Evolutionary conservation across 2,113 vertebrate species (phyloP), one percentile per base, ranked within the genome.

Genomic region (Thunnus thynnus): DNA sequence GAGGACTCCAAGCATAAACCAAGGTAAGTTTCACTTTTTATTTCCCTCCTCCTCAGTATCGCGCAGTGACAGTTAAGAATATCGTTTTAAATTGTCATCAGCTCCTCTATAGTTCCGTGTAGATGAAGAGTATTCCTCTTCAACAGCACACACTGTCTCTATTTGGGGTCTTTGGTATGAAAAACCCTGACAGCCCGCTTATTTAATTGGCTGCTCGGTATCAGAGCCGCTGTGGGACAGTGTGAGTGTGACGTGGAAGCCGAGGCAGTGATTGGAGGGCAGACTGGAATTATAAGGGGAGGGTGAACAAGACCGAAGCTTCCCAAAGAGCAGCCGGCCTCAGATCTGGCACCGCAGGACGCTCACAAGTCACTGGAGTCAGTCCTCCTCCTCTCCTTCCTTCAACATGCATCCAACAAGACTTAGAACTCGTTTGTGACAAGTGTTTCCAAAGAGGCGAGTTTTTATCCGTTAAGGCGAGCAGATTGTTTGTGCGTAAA

Each of bases 191-290:
- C 72, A 83, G 75, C 13, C 57, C 54, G 74, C 67, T 70, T 80
- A 71, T 90, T 68, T 91, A 88, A 92, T 92, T 90, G 91, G 93
- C 86, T 90, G 86, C 79, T 78, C 9, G 32, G 58, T 82, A 78
- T 77, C 80, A 50, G 86, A 50, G 66, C 87, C 41, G 73, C 74
- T 30, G 72, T 48, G 84, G 89, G 85, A 73, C 85, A 72, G 83
- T 18, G 86, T 36, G 77, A 64, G 65, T 13, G 90, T 95, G 94
- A 95, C 92, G 93, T 93, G 58, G 72, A 75, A 0, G n/a, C 71
- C 57, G 76, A 78, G 69, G 79, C 90, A 76, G 77, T 48, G 89
- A 95, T 95, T 95, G 94, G 94, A 90, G 87, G 86, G 75, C 73
- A 51, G 62, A 9, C 20, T 27, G 86, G 80, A 85, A 91, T 87